Percentiles rank a stretch among this genome's conserved stretches.
Evolutionary conservation across 2,888 invertebrate genomes (phyloP).

Genomic region (Geophilus truncorum): DNA sequence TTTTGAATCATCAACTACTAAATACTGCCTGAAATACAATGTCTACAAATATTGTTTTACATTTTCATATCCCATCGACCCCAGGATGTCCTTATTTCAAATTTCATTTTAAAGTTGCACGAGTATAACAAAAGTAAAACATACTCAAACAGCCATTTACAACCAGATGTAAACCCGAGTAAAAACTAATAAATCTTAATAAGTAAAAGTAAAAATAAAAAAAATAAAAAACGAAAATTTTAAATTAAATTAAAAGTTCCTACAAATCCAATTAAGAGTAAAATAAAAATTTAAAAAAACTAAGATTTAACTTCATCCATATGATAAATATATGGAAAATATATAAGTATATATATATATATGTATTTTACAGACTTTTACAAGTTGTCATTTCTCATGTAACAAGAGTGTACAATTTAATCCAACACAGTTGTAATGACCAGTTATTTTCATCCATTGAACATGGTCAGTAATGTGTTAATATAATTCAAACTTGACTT

Average conservation of each 20-base stretch:
- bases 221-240: neutral
- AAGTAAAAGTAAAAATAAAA: neutral
- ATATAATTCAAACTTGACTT: neutral
- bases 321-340: neutral
- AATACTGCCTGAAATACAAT: neutral
- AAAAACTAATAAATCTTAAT: neutral
- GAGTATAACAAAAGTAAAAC: neutral
- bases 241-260: neutral
- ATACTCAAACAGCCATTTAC: neutral
- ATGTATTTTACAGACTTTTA: neutral
- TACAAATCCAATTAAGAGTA: neutral
- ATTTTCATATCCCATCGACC: neutral
- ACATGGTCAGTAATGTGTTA: neutral
- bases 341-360: too few relatives aligned
- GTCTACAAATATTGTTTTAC: neutral
- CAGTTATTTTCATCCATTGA: too few relatives aligned
- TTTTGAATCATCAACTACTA: neutral
- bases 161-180: neutral
- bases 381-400: neutral
- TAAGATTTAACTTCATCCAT: neutral
- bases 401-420: neutral
- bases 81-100: neutral
- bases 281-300: neutral
- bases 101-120: neutral
- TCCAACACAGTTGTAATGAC: neutral